These are phyloP conservation scores for Acronicta psi DNA, from an alignment of 2,888 invertebrate species.

Conservation along the genomic window DNA sequence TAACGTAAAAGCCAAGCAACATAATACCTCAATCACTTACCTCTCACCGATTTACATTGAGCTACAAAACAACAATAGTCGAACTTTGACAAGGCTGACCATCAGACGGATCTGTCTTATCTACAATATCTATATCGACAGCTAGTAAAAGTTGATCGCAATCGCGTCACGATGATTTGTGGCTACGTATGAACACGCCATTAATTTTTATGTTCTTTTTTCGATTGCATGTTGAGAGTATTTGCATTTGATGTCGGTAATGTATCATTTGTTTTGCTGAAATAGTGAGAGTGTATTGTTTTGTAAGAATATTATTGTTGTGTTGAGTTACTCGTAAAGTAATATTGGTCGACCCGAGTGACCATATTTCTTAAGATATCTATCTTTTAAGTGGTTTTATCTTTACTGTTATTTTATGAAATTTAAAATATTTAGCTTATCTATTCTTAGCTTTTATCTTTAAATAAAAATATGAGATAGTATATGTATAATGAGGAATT, in stretches of 20 bases:
- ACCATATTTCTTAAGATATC: neutral
- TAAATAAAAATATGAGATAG: no score
- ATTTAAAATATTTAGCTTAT: neutral
- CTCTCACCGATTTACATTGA: conserved; percentile 23
- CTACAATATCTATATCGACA: conserved; percentile 50
- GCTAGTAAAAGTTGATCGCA: conserved; percentile 59
- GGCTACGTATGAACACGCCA: conserved; percentile 47
- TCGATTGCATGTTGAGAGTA: conserved; percentile 17
- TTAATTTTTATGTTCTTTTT: conserved; percentile 33
- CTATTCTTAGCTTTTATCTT: no score
- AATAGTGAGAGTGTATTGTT: neutral
- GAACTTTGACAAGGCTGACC: conserved; percentile 31
- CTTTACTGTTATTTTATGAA: neutral
- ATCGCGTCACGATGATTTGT: conserved; percentile 55
- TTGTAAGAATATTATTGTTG: neutral
- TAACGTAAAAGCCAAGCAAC: no score
- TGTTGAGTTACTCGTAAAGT: neutral
- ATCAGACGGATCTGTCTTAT: conserved; percentile 43
- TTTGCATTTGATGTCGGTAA: conserved; percentile 22
- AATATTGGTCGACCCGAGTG: neutral
- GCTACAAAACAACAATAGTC: conserved; percentile 36
- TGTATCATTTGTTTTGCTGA: conserved; percentile 12
- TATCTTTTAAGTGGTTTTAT: neutral
- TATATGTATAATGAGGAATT: no score
- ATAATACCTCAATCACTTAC: conserved; percentile 18